These are phyloP conservation scores for Choloepus didactylus DNA, from an alignment of 2,797 vertebrate species.

Conservation along the genomic window DNA sequence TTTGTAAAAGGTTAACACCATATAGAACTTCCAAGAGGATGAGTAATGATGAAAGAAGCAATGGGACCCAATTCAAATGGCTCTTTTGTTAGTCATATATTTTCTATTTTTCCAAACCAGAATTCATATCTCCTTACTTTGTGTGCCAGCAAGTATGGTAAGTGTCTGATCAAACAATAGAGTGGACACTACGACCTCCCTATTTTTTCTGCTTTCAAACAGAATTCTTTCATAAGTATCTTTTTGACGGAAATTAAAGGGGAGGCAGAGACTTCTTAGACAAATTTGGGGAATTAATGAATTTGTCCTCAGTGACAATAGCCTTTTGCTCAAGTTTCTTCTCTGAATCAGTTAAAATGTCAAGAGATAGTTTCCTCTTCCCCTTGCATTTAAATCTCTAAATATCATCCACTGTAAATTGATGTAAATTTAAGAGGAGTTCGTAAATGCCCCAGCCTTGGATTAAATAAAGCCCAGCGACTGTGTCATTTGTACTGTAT, in stretches of 20 bases:
- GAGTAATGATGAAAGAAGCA: background rate
- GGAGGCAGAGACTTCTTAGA: background rate
- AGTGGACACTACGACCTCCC: rapidly evolving
- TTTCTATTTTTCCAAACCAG: background rate
- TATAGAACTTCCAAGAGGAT: background rate
- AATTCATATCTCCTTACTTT: background rate
- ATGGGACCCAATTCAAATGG: background rate
- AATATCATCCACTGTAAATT: background rate
- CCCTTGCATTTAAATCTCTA: background rate
- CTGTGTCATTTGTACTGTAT: background rate
- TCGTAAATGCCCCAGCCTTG: background rate
- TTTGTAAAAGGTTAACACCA: background rate
- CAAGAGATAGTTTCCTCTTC: background rate
- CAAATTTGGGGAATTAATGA: background rate
- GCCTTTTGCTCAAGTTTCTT: background rate
- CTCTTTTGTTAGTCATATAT: background rate
- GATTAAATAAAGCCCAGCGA: background rate
- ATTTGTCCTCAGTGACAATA: background rate
- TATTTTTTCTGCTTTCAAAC: background rate
- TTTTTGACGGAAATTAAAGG: background rate
- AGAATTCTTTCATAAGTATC: background rate
- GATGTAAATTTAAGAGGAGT: background rate
- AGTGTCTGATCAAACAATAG: background rate
- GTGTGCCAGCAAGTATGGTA: background rate
- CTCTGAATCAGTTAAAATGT: background rate